These are phyloP conservation scores for Xylophagus ater DNA, from an alignment of 2,888 invertebrate genomes.

Conservation along the genomic window DNA sequence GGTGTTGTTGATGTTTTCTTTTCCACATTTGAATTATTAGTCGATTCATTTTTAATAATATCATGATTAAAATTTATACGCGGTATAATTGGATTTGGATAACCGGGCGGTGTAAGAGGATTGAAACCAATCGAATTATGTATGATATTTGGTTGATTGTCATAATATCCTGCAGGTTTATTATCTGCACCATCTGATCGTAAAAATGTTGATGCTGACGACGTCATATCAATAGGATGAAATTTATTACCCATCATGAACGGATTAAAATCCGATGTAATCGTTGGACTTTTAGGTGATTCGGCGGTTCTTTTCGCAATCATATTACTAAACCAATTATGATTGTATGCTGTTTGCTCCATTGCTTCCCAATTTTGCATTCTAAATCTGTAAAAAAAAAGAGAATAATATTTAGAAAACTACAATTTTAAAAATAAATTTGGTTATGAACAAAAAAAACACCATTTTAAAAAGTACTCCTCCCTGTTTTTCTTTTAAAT, in stretches of 20 bases:
- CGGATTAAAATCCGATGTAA: neutral
- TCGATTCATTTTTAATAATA: neutral
- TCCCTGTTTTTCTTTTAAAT: slow-evolving; percentile 12
- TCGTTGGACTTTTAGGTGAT: neutral
- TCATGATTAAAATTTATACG: slow-evolving; percentile 6
- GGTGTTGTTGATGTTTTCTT: slow-evolving; percentile 1
- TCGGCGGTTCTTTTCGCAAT: slow-evolving; percentile 31
- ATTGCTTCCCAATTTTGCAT: slow-evolving; percentile 38
- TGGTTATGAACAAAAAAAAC: no score
- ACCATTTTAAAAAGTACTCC: no score
- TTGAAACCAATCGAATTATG: slow-evolving; percentile 45
- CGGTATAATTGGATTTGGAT: slow-evolving; percentile 33
- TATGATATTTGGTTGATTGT: slow-evolving; percentile 14
- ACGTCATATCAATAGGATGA: slow-evolving; percentile 2
- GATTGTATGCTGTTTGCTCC: slow-evolving; percentile 31
- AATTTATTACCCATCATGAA: neutral
- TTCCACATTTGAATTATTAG: slow-evolving; percentile 1
- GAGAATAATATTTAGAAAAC: slow-evolving; percentile 8
- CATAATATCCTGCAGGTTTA: no score
- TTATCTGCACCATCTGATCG: no score
- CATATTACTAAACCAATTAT: slow-evolving; percentile 36
- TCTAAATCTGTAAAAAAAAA: slow-evolving; percentile 19
- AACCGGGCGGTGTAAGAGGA: slow-evolving; percentile 51
- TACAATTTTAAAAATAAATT: neutral
- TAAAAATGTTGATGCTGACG: slow-evolving; percentile 8